Conservation (phyloP, 2,113 vertebrate species). For the Sus scrofa region DNA sequence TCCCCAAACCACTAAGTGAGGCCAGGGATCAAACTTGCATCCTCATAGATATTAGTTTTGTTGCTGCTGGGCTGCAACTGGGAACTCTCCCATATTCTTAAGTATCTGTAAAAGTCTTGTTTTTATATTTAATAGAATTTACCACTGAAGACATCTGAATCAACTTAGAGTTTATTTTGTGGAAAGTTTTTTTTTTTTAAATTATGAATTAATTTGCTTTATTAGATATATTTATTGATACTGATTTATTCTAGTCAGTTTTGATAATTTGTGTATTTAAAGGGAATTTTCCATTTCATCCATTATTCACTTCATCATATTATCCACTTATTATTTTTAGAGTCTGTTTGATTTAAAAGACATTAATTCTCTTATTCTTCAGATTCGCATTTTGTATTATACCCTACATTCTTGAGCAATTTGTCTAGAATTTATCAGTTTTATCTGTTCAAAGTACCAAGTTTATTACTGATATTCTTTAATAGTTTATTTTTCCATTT, state of each 20-base stretch:
- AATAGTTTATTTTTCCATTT: background rate
- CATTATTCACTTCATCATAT: no score
- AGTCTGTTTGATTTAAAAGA: background rate
- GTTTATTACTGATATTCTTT: background rate
- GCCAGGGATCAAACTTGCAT: background rate
- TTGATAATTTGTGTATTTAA: background rate
- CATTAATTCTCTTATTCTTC: background rate
- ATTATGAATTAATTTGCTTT: background rate
- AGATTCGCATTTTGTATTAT: background rate
- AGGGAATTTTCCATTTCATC: background rate
- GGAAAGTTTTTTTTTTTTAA: background rate
- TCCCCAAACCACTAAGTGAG: no score
- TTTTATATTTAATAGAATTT: background rate
- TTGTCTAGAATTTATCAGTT: background rate
- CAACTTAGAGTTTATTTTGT: background rate
- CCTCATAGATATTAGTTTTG: background rate
- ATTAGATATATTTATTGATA: no score
- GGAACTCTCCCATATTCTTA: background rate
- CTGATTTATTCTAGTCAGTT: background rate
- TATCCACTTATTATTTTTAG: background rate
- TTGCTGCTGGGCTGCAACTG: no score
- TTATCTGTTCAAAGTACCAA: background rate
- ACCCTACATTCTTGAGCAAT: background rate
- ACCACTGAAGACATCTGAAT: background rate
- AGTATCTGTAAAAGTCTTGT: background rate